These are phyloP conservation scores for Dallia pectoralis DNA, from an alignment of 2,797 vertebrate species.

Conservation along the genomic window DNA sequence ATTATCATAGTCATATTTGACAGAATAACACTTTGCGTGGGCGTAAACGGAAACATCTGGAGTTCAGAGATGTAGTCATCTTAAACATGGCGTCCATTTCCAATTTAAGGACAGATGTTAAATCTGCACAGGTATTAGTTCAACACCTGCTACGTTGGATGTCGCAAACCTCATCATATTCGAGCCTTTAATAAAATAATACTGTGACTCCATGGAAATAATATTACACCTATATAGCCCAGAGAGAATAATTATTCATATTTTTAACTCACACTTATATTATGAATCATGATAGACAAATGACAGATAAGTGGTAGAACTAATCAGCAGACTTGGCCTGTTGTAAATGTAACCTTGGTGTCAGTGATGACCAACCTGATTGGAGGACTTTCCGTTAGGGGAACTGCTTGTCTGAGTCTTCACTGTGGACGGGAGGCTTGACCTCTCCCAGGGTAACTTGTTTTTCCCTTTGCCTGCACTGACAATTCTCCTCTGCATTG, in stretches of 20 bases:
- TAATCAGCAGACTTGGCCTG: background rate
- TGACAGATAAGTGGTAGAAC: background rate
- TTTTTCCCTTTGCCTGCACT: constrained; percentile 89
- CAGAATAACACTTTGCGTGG: too few relatives aligned
- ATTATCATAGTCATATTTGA: background rate
- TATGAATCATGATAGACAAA: background rate
- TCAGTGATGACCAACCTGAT: constrained; percentile 64
- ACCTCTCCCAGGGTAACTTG: constrained; percentile 91
- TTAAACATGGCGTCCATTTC: too few relatives aligned
- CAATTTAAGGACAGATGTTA: too few relatives aligned
- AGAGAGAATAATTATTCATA: background rate
- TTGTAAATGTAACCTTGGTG: background rate
- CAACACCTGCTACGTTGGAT: too few relatives aligned
- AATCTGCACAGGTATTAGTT: too few relatives aligned
- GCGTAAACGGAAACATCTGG: too few relatives aligned
- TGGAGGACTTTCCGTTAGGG: constrained; percentile 54
- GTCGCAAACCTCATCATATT: background rate
- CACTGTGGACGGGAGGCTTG: constrained; percentile 60
- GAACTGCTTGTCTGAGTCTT: constrained; percentile 51
- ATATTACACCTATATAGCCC: constrained; percentile 1
- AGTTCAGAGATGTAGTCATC: too few relatives aligned
- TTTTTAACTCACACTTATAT: background rate
- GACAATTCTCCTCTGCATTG: constrained; percentile 78
- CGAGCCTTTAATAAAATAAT: background rate
- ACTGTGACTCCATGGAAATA: background rate